Evolutionary conservation across 2,888 invertebrate genomes (phyloP), one percentile per base, ranked within the genome.

Genomic region (Prosapia bicincta): DNA sequence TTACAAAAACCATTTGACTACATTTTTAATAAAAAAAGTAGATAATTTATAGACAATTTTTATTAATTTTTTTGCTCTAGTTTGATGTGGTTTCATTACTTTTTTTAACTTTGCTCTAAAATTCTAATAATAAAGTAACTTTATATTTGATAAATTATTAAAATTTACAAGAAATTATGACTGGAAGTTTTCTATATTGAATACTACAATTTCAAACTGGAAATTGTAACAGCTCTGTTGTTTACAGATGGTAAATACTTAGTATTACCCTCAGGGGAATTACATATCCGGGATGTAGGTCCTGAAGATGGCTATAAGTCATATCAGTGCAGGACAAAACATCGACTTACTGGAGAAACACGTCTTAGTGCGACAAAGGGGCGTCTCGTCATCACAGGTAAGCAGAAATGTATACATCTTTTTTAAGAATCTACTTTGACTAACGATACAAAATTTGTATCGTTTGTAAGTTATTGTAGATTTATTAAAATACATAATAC

Each of bases 271-370:
- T 95, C 96, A 83, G 98, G 98, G 80, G 97, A 98, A 86, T 89
- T 98, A 80, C 97, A 98, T 86, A 96, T 98, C 83, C 92, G 95
- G 83, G 96, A 97, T 88, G 97, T 97, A 78, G 94, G 95, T 85
- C 95, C 95, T 79, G 96, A 96, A 85, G 97, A 98, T 86, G 96
- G 96, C 79, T 95, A 94, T 86, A 95, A 96, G 86, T 94, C 95
- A 78, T 97, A 96, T 85, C 96, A 96, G 86, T 97, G 97, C 85
- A 91, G 96, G 82, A 97, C 97, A 77, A 96, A 96, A 85, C 97
- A 97, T 85, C 90, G 96, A 83, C 88, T 97, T 74, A 97, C 96
- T 81, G 96, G 96, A 81, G 96, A 97, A 89, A 96, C 96, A 75
- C 89, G 96, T 84, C 88, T 97, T 81, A 96, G 96, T 82, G 96